Conservation (phyloP, 2,888 invertebrate species). For the Troides helena region DNA sequence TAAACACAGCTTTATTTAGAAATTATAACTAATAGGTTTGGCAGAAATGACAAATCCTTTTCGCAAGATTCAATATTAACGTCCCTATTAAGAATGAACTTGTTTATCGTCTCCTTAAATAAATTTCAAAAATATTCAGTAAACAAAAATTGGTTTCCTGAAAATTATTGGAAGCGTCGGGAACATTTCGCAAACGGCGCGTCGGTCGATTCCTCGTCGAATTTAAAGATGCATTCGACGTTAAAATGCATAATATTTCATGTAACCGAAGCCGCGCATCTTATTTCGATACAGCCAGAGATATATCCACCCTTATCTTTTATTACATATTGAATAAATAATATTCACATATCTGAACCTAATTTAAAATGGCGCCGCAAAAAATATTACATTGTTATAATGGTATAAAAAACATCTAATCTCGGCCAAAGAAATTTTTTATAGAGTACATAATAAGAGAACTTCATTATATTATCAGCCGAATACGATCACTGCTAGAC, state of each 20-base stretch:
- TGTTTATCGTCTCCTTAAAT: no score
- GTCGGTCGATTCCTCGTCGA: constrained; percentile 3
- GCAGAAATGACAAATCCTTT: no score
- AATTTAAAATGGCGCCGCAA: neutral
- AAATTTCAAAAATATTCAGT: neutral
- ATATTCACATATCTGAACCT: neutral
- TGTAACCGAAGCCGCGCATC: constrained; percentile 2
- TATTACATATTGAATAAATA: neutral
- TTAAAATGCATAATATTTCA: constrained; percentile 18
- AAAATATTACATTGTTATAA: neutral
- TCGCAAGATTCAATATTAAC: no score
- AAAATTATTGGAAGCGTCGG: neutral
- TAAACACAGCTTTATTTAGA: no score
- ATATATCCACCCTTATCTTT: neutral
- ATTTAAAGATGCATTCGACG: constrained; percentile 13
- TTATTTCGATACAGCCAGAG: constrained; percentile 3
- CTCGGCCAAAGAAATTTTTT: no score
- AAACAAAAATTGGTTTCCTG: neutral
- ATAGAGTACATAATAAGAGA: no score
- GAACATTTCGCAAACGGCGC: neutral
- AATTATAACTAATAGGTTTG: no score
- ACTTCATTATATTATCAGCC: no score
- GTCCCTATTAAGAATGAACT: no score
- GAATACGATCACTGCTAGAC: no score
- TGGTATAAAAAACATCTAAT: no score